Conservation (phyloP, 2,888 invertebrate genomes). For the Onthophagus sagittarius region DNA sequence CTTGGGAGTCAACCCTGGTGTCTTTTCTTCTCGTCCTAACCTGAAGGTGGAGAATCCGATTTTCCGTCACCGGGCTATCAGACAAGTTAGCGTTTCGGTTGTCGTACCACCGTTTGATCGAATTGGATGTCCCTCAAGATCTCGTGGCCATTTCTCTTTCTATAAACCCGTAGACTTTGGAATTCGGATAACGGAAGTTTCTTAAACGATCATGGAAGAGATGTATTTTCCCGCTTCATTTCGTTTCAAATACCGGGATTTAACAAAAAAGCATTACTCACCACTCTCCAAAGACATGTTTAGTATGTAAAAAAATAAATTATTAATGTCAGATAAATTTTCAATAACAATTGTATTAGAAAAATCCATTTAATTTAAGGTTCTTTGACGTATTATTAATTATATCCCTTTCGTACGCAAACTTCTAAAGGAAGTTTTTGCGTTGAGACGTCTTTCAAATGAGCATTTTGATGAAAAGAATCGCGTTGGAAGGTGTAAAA, state of each 20-base stretch:
- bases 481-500: not conserved
- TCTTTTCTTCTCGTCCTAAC: not conserved
- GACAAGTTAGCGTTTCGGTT: not conserved
- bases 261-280: no score
- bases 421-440: not conserved
- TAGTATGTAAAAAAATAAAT: not conserved
- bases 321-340: not conserved
- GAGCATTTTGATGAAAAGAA: conserved; percentile 8
- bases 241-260: not conserved
- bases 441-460: conserved; percentile 1
- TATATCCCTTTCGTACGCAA: not conserved
- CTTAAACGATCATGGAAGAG: not conserved
- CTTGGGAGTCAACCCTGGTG: not conserved
- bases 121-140: not conserved
- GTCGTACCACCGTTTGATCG: not conserved
- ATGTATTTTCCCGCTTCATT: not conserved
- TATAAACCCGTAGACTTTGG: not conserved
- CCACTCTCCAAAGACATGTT: no score
- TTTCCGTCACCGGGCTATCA: not conserved
- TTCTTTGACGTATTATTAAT: not conserved
- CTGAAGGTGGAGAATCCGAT: not conserved
- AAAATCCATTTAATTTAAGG: no score
- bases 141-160: not conserved
- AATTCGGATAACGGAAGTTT: not conserved
- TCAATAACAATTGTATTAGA: no score